phyloP scores from a whole-genome alignment of 2,888 invertebrate genomes.

The Plagodis dolabraria region DNA sequence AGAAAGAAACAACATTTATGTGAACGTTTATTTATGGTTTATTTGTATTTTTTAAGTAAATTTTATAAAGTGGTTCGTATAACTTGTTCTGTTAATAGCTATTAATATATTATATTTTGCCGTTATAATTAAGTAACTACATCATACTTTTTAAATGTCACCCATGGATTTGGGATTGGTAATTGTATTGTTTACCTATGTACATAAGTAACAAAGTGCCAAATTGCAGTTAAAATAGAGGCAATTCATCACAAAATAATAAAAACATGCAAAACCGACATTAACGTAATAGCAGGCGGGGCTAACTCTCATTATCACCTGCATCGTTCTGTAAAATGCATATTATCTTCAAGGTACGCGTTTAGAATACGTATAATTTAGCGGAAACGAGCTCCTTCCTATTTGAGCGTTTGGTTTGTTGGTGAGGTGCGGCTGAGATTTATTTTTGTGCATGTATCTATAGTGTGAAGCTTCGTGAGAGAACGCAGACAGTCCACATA shows the following conservation, averaged over 20 bases:
- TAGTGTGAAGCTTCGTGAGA: conserved; percentile 38
- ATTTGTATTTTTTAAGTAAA: conserved; percentile 2
- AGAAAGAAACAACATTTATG: conserved; percentile 41
- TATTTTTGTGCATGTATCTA: conserved; percentile 44
- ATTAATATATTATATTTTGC: no score
- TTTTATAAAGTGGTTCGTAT: neutral
- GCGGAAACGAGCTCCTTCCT: conserved; percentile 23
- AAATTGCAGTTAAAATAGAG: neutral
- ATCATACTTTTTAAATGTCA: no score
- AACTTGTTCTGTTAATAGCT: no score
- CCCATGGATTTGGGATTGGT: no score
- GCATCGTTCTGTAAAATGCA: conserved; percentile 31
- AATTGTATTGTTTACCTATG: no score
- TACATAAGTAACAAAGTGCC: neutral
- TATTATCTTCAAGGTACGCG: conserved; percentile 29
- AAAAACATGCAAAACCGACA: conserved; percentile 9
- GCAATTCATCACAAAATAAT: neutral
- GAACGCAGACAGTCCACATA: conserved; percentile 54
- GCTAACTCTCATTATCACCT: conserved; percentile 37
- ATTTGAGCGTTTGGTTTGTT: conserved; percentile 2
- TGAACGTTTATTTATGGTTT: conserved; percentile 13
- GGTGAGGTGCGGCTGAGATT: conserved; percentile 37
- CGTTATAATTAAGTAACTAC: no score
- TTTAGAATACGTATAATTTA: conserved; percentile 34
- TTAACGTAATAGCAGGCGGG: conserved; percentile 23